phyloP scores from a whole-genome alignment of 2,888 invertebrate species.

The Rhimphoctona megacephalus region DNA sequence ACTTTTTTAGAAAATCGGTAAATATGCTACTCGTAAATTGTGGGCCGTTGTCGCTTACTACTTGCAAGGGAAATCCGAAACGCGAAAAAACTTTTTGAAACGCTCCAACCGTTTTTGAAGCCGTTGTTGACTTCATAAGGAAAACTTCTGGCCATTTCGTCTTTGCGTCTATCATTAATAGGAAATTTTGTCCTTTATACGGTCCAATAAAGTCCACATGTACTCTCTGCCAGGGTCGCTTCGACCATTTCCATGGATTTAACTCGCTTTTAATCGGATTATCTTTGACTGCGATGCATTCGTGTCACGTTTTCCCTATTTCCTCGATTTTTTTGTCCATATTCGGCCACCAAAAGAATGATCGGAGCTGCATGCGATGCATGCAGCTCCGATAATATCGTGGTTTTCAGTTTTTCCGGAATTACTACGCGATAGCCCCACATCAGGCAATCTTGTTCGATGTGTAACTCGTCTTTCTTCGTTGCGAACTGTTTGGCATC shows the following conservation, averaged over 20 bases:
- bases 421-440: conserved; percentile 57
- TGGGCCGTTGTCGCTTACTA: no score
- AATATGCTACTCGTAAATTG: no score
- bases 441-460: conserved; percentile 53
- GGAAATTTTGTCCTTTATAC: conserved; percentile 64
- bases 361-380: conserved; percentile 56
- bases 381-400: conserved; percentile 60
- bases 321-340: no score
- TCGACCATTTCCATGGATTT: no score
- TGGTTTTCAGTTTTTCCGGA: conserved; percentile 41
- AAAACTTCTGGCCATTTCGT: conserved; percentile 65
- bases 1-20: no score
- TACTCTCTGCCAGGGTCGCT: no score
- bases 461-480: conserved; percentile 52
- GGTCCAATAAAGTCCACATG: conserved; percentile 69
- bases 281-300: conserved; percentile 49
- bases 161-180: conserved; percentile 73
- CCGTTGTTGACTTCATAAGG: conserved; percentile 40
- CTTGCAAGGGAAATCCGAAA: conserved; percentile 46
- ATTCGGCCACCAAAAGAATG: conserved; percentile 70
- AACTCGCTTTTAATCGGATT: no score
- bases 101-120: conserved; percentile 19
- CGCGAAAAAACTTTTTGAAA: conserved; percentile 54
- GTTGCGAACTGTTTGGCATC: conserved; percentile 35
- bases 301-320: conserved; percentile 48